A percentile compares a stretch with the other conserved stretches of the same genome.
These are phyloP conservation scores for Amphipoea oculea DNA, from an alignment of 2,888 invertebrate genomes.

Conservation along the genomic window DNA sequence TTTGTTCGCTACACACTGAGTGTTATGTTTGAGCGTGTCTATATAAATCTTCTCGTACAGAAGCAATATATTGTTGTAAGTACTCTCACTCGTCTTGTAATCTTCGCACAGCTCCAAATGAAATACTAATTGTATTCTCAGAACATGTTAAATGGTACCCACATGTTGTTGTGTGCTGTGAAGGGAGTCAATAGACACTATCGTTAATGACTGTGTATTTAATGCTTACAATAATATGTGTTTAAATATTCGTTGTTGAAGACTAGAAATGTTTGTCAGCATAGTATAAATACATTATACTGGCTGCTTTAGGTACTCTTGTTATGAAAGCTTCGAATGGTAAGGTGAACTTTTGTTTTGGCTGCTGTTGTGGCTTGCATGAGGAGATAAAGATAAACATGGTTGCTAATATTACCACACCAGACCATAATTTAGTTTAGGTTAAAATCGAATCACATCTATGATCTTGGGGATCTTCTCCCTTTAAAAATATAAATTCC, in stretches of 20 bases:
- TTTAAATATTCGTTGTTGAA: slow-evolving; percentile 31
- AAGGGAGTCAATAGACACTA: slow-evolving; percentile 70
- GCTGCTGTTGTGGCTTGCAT: not conserved
- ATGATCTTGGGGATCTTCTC: not conserved
- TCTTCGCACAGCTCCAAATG: slow-evolving; percentile 74
- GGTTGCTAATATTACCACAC: not conserved
- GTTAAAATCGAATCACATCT: not conserved
- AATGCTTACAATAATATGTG: slow-evolving; percentile 42
- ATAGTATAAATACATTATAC: not conserved
- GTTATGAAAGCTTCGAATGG: not conserved
- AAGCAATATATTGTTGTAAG: slow-evolving; percentile 72
- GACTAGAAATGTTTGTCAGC: not conserved
- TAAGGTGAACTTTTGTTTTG: not conserved
- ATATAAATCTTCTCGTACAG: slow-evolving; percentile 70
- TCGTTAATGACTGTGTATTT: slow-evolving; percentile 67
- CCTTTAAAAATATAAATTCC: slow-evolving; percentile 8
- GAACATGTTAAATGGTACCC: slow-evolving; percentile 69
- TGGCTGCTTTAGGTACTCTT: not conserved
- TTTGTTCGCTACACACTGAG: slow-evolving; percentile 61
- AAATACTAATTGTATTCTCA: slow-evolving; percentile 78
- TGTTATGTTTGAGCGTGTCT: slow-evolving; percentile 59
- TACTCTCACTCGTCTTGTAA: slow-evolving; percentile 73
- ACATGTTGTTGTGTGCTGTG: slow-evolving; percentile 59
- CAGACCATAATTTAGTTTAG: not conserved
- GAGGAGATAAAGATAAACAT: not conserved